Evolutionary conservation across 2,797 vertebrate genomes (phyloP), one percentile per base, ranked within the genome.

Genomic region (Columba guinea): DNA sequence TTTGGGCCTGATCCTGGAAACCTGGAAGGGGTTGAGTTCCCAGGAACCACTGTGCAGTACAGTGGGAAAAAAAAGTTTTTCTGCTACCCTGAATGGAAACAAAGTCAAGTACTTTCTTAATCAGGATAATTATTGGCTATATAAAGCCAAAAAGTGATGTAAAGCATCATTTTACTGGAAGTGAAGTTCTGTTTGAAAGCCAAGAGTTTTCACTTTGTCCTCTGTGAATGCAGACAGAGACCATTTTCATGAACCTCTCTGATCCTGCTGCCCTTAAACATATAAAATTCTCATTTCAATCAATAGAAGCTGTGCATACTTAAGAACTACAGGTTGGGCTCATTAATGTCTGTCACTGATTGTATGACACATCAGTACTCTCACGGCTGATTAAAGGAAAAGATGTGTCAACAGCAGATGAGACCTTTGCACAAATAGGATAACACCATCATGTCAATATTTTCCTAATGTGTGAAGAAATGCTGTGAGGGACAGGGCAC

Each of bases 231-330:
- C 28, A 87, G 58, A 39, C 35, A 77, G 69, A 53, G 46, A 76
- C 87, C 49, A 34, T 77, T 84, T 73, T 56, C 90, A 85, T 86
- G 71, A 94, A 81, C 75, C 89, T 55, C 73, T 83, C 81, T 62
- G 75, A 35, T 87, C 68, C 83, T 73, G 32, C 79, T 91, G 65
- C 75, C 92, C 62, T 87, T 84, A 86, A 90, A 85, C 11, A 41
- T 44, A 53, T 21, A 74, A 90, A 91, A 93, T 37, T 76, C 69
- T 44, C 81, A 73, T 65, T 95, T 92, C 56, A 87, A 76, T 89
- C 92, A 82, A 28, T 69, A 69, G 78, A 84, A 87, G 37, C 46
- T 80, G 67, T 70, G 70, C 80, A 71, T 53, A 46, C 48, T 85
- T 76, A 79, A 87, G 75, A 83, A 68, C 64, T 70, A 10, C 39